Evolutionary conservation across 2,797 vertebrate genomes (phyloP).

Genomic region (Avahi laniger): DNA sequence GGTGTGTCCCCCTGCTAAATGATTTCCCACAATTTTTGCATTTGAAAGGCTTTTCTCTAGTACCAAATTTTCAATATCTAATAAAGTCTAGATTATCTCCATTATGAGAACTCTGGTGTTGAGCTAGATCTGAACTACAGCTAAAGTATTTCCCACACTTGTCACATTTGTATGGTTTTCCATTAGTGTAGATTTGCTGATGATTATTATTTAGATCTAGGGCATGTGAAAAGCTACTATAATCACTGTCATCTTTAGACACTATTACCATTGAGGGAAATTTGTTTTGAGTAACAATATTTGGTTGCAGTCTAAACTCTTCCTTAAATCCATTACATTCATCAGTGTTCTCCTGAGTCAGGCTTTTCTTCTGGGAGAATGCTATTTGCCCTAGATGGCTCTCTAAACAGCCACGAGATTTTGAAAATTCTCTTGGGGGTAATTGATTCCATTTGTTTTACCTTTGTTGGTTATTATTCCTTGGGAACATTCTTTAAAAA

Average conservation of each 20-base stretch:
- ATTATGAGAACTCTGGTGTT: neutral
- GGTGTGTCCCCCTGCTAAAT: neutral
- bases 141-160: neutral
- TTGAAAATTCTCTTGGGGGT: neutral
- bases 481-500: neutral
- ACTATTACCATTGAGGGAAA: neutral
- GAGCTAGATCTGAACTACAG: neutral
- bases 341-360: neutral
- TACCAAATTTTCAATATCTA: neutral
- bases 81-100: neutral
- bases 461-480: neutral
- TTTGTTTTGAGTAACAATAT: neutral
- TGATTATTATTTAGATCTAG: neutral
- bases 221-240: neutral
- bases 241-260: neutral
- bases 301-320: neutral
- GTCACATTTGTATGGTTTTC: neutral
- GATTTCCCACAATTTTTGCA: neutral
- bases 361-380: neutral
- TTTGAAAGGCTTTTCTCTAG: neutral
- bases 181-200: neutral
- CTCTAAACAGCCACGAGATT: neutral
- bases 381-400: neutral
- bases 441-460: neutral
- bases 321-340: neutral